Evolutionary conservation across 2,888 invertebrate species (phyloP).

Genomic region (Leucania comma): DNA sequence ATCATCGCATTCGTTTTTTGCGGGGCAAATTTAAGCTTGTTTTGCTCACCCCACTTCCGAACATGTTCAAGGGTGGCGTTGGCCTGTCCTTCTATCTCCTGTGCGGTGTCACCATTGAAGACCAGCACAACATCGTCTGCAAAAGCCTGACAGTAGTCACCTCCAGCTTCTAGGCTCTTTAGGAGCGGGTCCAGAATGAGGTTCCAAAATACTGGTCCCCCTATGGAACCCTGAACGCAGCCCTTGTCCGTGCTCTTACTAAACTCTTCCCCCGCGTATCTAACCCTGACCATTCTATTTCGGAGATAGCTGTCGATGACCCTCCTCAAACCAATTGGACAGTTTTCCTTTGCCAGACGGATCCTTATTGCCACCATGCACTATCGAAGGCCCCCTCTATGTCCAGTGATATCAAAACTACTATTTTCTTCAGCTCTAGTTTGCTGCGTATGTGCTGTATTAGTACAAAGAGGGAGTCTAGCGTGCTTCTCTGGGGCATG

Average conservation of each 20-base stretch:
- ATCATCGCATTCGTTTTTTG: no score
- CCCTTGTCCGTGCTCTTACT: background rate
- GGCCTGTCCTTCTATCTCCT: no score
- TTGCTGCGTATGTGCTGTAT: no score
- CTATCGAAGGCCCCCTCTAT: background rate
- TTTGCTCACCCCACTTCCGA: no score
- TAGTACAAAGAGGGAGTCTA: no score
- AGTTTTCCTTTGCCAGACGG: slow-evolving; percentile 26
- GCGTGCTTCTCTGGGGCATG: no score
- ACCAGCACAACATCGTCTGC: background rate
- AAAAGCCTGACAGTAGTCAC: no score
- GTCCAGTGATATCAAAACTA: no score
- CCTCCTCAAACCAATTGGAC: background rate
- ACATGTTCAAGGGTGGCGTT: no score
- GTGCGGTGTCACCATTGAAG: background rate
- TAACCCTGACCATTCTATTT: background rate
- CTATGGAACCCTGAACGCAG: slow-evolving; percentile 2
- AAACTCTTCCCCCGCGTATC: background rate
- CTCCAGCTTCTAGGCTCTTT: no score
- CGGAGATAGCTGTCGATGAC: background rate
- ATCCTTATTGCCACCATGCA: background rate
- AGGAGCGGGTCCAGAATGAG: slow-evolving; percentile 1
- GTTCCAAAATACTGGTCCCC: slow-evolving; percentile 36
- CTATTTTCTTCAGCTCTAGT: no score
- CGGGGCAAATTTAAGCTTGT: no score